phyloP scores from a whole-genome alignment of 2,113 vertebrate genomes.

The Myotis brandtii region DNA sequence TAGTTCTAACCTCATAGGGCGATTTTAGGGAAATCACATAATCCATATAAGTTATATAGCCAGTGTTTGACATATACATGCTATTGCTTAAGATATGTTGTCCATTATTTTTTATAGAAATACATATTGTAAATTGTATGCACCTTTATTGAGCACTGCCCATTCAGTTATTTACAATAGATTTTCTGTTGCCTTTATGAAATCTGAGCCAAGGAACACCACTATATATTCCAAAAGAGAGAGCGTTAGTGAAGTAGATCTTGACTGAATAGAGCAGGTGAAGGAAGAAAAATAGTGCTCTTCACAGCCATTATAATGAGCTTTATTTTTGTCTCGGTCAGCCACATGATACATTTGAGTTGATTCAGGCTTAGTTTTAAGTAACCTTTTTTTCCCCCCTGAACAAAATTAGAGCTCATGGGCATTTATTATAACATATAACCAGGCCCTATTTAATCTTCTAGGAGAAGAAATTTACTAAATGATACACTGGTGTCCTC shows the following conservation, averaged over 20 bases:
- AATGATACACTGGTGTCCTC: slow-evolving; percentile 22
- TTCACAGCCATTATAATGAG: background rate
- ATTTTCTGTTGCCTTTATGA: background rate
- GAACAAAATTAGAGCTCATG: slow-evolving; percentile 62
- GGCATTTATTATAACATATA: background rate
- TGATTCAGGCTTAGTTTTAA: slow-evolving; percentile 50
- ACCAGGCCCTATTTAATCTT: slow-evolving; percentile 33
- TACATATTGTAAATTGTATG: background rate
- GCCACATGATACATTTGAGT: background rate
- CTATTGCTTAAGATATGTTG: background rate
- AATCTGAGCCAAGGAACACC: background rate
- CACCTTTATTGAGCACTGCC: background rate
- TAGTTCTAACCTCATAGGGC: background rate
- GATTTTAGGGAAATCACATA: slow-evolving; percentile 24
- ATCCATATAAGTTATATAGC: background rate
- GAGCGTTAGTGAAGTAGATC: background rate
- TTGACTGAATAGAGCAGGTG: background rate
- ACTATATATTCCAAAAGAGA: background rate
- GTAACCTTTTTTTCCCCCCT: slow-evolving; percentile 59
- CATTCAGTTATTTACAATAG: background rate
- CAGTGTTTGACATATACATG: background rate
- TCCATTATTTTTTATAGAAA: background rate
- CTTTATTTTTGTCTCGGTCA: slow-evolving; percentile 20
- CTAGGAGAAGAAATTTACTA: slow-evolving; percentile 43
- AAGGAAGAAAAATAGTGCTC: background rate